Evolutionary conservation across 2,888 invertebrate species (phyloP).

Genomic region (Cybosia mesomella): DNA sequence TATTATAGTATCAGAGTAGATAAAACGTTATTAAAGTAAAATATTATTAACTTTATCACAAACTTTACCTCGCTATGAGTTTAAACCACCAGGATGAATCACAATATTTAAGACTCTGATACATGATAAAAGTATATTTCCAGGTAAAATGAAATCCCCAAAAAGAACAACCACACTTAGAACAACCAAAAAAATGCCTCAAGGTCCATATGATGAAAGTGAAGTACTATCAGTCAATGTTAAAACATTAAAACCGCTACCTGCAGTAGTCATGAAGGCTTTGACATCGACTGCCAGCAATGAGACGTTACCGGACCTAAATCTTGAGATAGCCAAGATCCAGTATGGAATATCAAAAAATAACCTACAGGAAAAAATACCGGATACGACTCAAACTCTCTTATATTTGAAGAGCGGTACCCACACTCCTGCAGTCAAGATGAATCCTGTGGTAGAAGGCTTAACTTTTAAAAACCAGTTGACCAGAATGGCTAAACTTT

Average conservation of each 20-base stretch:
- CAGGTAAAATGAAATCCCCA: constrained; percentile 7
- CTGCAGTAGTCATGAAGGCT: not conserved
- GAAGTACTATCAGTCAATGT: constrained; percentile 7
- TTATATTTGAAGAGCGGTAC: not conserved
- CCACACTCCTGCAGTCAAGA: not conserved
- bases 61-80: too few species aligned
- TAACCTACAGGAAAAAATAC: not conserved
- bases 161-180: not conserved
- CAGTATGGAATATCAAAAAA: not conserved
- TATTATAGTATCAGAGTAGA: too few species aligned
- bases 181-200: not conserved
- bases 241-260: constrained; percentile 3
- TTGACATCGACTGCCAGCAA: not conserved
- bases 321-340: constrained; percentile 15
- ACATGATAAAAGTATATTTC: not conserved
- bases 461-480: constrained; percentile 9
- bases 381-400: not conserved
- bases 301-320: constrained; percentile 11
- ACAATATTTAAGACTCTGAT: too few species aligned
- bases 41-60: too few species aligned
- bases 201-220: not conserved
- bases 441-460: not conserved
- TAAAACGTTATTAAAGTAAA: too few species aligned
- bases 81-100: too few species aligned
- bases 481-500: constrained; percentile 9